A percentile compares a stretch with the other conserved stretches of the same genome.
Evolutionary conservation across 2,888 invertebrate genomes (phyloP).

Genomic region (Drosophila neonasuta): DNA sequence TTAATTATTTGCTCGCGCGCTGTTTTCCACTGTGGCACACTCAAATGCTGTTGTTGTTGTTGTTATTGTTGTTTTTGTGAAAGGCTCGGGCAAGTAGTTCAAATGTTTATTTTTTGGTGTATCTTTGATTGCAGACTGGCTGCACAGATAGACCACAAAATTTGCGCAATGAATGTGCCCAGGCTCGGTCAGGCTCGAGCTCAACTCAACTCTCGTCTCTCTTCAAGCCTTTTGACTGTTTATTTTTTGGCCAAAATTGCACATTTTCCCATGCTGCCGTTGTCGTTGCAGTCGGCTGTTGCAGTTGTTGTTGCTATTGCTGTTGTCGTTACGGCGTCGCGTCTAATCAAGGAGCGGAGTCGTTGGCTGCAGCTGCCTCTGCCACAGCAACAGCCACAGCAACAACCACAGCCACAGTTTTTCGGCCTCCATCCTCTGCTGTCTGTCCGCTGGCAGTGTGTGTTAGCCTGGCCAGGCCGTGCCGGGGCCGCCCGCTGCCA

Average conservation of each 20-base stretch:
- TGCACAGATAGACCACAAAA: slow-evolving; percentile 52
- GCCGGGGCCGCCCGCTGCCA: slow-evolving; percentile 68
- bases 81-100: slow-evolving; percentile 73
- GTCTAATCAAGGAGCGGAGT: slow-evolving; percentile 74
- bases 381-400: slow-evolving; percentile 29
- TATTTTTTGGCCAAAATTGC: slow-evolving; percentile 78
- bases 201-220: slow-evolving; percentile 34
- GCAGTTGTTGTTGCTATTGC: slow-evolving; percentile 33
- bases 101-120: slow-evolving; percentile 75
- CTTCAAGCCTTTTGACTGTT: slow-evolving; percentile 66
- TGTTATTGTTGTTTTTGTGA: slow-evolving; percentile 58
- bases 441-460: slow-evolving; percentile 8
- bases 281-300: slow-evolving; percentile 38
- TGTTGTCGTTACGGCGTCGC: slow-evolving; percentile 55
- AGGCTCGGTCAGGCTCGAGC: slow-evolving; percentile 65
- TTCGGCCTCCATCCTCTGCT: slow-evolving; percentile 24
- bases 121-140: slow-evolving; percentile 68
- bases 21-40: slow-evolving; percentile 39
- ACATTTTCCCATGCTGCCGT: slow-evolving; percentile 79
- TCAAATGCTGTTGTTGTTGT: slow-evolving; percentile 14
- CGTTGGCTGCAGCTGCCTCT: slow-evolving; percentile 45
- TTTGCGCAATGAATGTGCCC: slow-evolving; percentile 73
- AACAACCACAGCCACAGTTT: slow-evolving; percentile 14
- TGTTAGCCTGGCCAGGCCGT: slow-evolving; percentile 35
- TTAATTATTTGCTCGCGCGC: slow-evolving; percentile 75